Base-by-base conservation (phyloP, 64 coral and sea anemone genomes). In the Porites australiensis region DNA sequence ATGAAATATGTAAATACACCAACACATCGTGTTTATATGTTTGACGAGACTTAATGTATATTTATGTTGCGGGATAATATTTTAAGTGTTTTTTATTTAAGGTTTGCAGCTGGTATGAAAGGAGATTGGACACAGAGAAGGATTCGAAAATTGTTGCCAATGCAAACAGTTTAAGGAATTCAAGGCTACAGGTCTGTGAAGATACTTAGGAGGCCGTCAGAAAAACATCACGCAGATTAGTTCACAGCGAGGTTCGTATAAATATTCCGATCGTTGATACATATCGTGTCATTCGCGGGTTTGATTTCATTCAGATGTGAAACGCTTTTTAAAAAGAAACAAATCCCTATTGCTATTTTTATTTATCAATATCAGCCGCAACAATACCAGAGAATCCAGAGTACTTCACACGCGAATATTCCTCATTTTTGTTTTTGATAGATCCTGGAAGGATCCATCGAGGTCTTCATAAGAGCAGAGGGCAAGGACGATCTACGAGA, bases 1-100 rank as follows among this genome's bases (percentile, higher is more conserved):
- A 84, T 84, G 61, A 65, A 84, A 84, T 68, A 84, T 84, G 81
- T 84, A 84, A 84, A 84, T 84, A 84, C 14, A 14, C 18, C 5
- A 84, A 84, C 62, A 19, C 50, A 78, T 47, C 27, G 67, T 69
- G 81, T 84, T 84, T 84, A 84, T 11, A 10, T 51, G 81, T 69
- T 84, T 84, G 81, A 84, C 62, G 16, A 49, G 8, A 84, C 81
- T 84, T 18, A 22, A 67, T 84, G 62, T 84, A 84, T 84, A 69
- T 68, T 84, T 84, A 54, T 63, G 9, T 43, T n/a, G 27, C 27
- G 27, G 27, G 27, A 12, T 11, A 53, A 84, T 14, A n/a, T 44
- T 69, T 19, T 16, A 27, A 27, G 66, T 48, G 64, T 21, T 44
- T 9, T 50, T 48, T 84, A 46, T 12, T 46, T 76, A 64, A 64